Evolutionary conservation across 2,797 vertebrate species (phyloP), one percentile per base, ranked within the genome.

Genomic region (Tinamus major): DNA sequence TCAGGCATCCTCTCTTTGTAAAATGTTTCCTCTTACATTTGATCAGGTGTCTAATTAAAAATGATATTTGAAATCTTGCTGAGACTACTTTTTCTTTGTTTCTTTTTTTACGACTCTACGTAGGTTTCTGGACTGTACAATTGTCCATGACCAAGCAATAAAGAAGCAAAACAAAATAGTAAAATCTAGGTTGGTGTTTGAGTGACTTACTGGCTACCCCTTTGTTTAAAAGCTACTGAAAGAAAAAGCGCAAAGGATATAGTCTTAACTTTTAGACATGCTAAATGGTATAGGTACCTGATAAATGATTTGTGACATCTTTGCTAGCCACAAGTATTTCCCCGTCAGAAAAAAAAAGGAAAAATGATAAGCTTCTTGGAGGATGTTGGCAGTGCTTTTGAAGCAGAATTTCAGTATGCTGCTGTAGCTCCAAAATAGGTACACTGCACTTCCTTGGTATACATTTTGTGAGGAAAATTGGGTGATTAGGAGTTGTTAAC

Each of bases 401-500:
- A 79, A 87, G 76, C 67, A 95, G 62, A 87, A 80, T 59, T 94
- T 91, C 69, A 83, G 31, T 83, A 62, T 87, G 82, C 58, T 79
- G 71, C 77, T 85, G 64, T 75, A 46, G 21, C 65, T 87, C 89
- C 58, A 76, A 64, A 81, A 91, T 72, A 79, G 19, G 18, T 92
- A 76, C 85, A 83, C 55, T 80, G 55, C 59, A 53, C 49, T 86
- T 65, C 67, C 48, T 81, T 29, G 44, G 31, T 89, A 72, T 65
- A 77, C 74, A 93, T 67, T 89, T 92, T 87, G 67, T 59, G 65
- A 91, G 63, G 63, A 92, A 35, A 91, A 70, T 89, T 85, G 62
- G 53, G 88, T 94, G 65, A 89, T 83, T 58, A 63, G 69, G 62
- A 85, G 79, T n/a, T 94, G 65, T 80, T 90, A 90, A 89, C 23